Conservation (phyloP, 2,113 vertebrate species). For the Marcusenius ussheri region DNA sequence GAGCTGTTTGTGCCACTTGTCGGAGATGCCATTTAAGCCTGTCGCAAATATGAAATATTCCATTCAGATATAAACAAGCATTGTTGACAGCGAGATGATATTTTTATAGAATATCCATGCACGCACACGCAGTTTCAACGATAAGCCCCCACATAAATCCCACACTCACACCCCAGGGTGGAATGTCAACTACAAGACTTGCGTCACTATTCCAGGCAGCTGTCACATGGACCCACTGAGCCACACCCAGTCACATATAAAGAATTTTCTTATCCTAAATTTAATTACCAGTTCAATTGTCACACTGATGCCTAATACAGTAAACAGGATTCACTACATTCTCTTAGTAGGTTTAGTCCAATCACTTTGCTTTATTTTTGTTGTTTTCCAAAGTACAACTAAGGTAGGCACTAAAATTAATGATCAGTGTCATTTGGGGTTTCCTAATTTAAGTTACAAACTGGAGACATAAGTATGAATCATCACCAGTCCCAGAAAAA, state of each 20-base stretch:
- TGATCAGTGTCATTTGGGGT: not conserved
- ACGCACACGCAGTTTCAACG: not conserved
- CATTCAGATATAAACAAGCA: not conserved
- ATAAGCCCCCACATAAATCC: not conserved
- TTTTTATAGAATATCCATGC: not conserved
- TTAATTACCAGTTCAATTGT: not conserved
- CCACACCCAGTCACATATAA: not conserved
- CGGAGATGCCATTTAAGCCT: not conserved
- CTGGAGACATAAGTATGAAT: not conserved
- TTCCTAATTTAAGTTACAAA: not conserved
- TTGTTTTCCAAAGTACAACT: not conserved
- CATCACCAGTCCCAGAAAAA: not conserved
- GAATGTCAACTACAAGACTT: not conserved
- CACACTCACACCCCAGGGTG: not conserved
- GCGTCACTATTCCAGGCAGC: not conserved
- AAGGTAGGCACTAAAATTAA: not conserved
- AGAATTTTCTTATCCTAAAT: not conserved
- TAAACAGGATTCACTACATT: not conserved
- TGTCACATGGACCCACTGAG: not conserved
- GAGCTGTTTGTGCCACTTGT: not conserved
- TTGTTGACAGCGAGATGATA: not conserved
- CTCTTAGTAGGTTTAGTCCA: not conserved
- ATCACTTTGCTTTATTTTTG: not conserved
- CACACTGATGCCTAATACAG: not conserved
- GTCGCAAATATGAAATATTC: not conserved